Evolutionary conservation across 2,113 vertebrate species (phyloP), one percentile per base, ranked within the genome.

Genomic region (Ctenomys sociabilis): DNA sequence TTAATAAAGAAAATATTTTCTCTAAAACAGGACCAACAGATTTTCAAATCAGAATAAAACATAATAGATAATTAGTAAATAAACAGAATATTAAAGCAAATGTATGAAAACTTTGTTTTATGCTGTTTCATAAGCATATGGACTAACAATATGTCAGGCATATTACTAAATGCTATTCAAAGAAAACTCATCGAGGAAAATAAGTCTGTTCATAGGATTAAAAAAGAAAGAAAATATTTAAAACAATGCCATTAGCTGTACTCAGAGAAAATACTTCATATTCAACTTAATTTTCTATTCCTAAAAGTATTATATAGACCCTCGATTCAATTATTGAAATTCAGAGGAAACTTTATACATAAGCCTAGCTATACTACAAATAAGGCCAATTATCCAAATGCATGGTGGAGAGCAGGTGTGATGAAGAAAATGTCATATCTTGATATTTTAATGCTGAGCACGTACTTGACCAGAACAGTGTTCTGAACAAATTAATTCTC

Each of bases 121-220:
- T 5, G 84, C 7, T 66, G n/a, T 91, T 84, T 85, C 32, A 88
- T 6, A 81, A 82, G 75, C 26, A 86, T 43, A 95, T 73, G 35
- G 22, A 24, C 63, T 81, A 95, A 59, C 10, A 81, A 45, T 84
- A 95, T 40, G 49, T 64, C 43, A 92, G 13, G 75, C 81, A 52
- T 81, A 32, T 35, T 81, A 70, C 32, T 68, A 22, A 86, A 52
- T 43, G 13, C 11, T 87, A 80, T 2, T 87, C 16, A 57, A 95
- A 84, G 49, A 93, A n/a, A 91, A 37, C 2, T 40, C 24, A 73
- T n/a, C 61, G 64, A 95, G 85, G 52, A 84, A 93, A 93, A 70
- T 78, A 80, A 45, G 78, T 90, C 14, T 73, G 0, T 52, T 83
- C 84, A 91, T 52, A 93, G 13, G 1, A 86, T 91, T 85, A 89